Evolutionary conservation across 2,888 invertebrate genomes (phyloP).

Genomic region (Ichneumon xanthorius): DNA sequence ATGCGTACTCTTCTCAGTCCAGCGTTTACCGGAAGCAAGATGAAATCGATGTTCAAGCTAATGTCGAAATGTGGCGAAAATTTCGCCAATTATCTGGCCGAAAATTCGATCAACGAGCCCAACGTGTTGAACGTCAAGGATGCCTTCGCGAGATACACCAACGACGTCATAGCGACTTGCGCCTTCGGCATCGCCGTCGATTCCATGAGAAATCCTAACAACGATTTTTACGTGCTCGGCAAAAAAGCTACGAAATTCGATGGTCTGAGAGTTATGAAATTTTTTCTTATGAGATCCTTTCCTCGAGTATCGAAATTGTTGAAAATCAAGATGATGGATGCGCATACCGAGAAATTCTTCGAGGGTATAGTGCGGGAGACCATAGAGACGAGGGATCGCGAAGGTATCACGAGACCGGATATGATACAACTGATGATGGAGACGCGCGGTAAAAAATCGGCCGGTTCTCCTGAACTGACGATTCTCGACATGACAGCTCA

Average conservation of each 20-base stretch:
- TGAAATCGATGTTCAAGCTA: constrained; percentile 86
- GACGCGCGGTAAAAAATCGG: constrained; percentile 66
- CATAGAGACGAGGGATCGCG: constrained; percentile 59
- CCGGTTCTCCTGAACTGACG: constrained; percentile 67
- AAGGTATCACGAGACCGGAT: constrained; percentile 67
- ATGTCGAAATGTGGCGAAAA: constrained; percentile 81
- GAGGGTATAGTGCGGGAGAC: constrained; percentile 52
- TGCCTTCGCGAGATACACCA: constrained; percentile 77
- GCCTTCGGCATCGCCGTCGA: constrained; percentile 82
- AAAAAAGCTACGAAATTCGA: constrained; percentile 66
- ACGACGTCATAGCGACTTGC: constrained; percentile 83
- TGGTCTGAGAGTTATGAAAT: constrained; percentile 39
- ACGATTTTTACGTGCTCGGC: constrained; percentile 77
- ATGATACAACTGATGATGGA: constrained; percentile 80
- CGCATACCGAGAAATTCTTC: constrained; percentile 53
- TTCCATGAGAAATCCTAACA: constrained; percentile 73
- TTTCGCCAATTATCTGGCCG: constrained; percentile 69
- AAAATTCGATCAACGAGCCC: constrained; percentile 54
- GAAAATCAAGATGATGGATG: constrained; percentile 46
- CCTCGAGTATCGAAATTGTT: constrained; percentile 60
- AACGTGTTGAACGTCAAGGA: constrained; percentile 76
- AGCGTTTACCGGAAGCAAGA: constrained; percentile 87
- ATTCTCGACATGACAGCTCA: constrained; percentile 85
- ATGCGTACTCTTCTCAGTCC: constrained; percentile 86
- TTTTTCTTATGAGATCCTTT: constrained; percentile 61